phyloP scores from a whole-genome alignment of 2,113 vertebrate species.

The Ancistrus triradiatus region DNA sequence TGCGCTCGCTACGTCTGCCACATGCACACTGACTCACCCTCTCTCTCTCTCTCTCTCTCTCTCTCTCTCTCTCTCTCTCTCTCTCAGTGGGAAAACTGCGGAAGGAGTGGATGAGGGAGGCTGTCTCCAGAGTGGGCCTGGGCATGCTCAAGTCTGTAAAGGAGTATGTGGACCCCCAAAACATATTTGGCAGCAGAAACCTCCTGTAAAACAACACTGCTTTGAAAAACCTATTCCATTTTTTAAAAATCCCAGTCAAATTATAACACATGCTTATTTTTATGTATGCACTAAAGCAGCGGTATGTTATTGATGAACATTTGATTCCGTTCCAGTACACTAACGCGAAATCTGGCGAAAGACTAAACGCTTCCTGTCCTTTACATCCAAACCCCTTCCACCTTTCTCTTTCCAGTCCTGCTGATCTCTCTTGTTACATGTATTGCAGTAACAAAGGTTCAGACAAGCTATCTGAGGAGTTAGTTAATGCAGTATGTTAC shows the following conservation, averaged over 20 bases:
- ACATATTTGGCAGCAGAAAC: slow-evolving; percentile 97
- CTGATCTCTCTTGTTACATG: background rate
- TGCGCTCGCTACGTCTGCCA: slow-evolving; percentile 84
- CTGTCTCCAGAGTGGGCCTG: slow-evolving; percentile 86
- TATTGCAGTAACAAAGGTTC: background rate
- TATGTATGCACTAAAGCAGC: slow-evolving; percentile 12
- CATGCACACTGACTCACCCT: slow-evolving; percentile 65
- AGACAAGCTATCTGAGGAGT: too few species aligned
- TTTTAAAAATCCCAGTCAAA: slow-evolving; percentile 46
- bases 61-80: slow-evolving; percentile 59
- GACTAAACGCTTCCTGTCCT: background rate
- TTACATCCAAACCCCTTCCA: too few species aligned
- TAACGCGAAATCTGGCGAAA: background rate
- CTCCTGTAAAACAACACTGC: slow-evolving; percentile 78
- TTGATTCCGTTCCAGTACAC: slow-evolving; percentile 4
- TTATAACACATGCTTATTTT: slow-evolving; percentile 53
- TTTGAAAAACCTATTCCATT: slow-evolving; percentile 20
- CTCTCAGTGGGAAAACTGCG: slow-evolving; percentile 95
- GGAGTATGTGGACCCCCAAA: slow-evolving; percentile 91
- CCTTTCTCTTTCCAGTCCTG: background rate
- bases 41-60: slow-evolving; percentile 33
- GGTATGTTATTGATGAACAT: slow-evolving; percentile 13
- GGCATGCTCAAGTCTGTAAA: slow-evolving; percentile 97
- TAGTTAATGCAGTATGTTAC: too few species aligned
- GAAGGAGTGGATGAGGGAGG: slow-evolving; percentile 94